Evolutionary conservation across 2,888 invertebrate genomes (phyloP).

Genomic region (Sarcophaga rosellei): DNA sequence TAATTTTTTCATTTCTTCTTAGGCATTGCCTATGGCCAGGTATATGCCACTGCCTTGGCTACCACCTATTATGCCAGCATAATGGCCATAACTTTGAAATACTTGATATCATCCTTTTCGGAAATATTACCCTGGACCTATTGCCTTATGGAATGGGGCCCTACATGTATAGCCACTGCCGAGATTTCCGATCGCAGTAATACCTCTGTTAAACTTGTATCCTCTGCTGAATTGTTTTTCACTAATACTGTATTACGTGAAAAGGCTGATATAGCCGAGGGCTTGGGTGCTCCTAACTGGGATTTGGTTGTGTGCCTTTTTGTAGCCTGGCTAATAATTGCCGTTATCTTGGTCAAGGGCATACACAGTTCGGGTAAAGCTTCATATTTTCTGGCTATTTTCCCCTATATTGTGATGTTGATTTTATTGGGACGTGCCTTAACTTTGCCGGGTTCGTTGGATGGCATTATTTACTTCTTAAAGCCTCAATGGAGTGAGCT

Average conservation of each 20-base stretch:
- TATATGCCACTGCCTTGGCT: slow-evolving; percentile 83
- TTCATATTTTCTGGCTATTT: slow-evolving; percentile 87
- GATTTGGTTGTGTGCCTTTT: slow-evolving; percentile 83
- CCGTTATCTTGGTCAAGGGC: slow-evolving; percentile 82
- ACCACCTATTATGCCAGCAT: slow-evolving; percentile 86
- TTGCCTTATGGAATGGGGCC: slow-evolving; percentile 83
- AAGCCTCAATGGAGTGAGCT: slow-evolving; percentile 84
- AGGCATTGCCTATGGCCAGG: slow-evolving; percentile 84
- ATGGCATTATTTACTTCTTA: slow-evolving; percentile 85
- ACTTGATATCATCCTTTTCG: slow-evolving; percentile 85
- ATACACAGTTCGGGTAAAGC: slow-evolving; percentile 85
- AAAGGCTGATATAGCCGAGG: slow-evolving; percentile 81
- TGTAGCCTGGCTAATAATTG: slow-evolving; percentile 83
- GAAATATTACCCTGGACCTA: slow-evolving; percentile 85
- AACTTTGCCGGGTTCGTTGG: slow-evolving; percentile 84
- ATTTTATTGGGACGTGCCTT: slow-evolving; percentile 84
- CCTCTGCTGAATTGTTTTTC: slow-evolving; percentile 81
- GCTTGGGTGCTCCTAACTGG: slow-evolving; percentile 83
- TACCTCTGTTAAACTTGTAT: slow-evolving; percentile 70
- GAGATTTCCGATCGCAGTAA: slow-evolving; percentile 60
- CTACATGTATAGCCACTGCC: slow-evolving; percentile 76
- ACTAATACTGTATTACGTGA: slow-evolving; percentile 82
- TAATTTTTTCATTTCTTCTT: background rate
- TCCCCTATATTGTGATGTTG: slow-evolving; percentile 85
- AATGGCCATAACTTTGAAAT: slow-evolving; percentile 86